Base-by-base conservation (phyloP, 2,797 vertebrate species). In the Discoglossus pictus region DNA sequence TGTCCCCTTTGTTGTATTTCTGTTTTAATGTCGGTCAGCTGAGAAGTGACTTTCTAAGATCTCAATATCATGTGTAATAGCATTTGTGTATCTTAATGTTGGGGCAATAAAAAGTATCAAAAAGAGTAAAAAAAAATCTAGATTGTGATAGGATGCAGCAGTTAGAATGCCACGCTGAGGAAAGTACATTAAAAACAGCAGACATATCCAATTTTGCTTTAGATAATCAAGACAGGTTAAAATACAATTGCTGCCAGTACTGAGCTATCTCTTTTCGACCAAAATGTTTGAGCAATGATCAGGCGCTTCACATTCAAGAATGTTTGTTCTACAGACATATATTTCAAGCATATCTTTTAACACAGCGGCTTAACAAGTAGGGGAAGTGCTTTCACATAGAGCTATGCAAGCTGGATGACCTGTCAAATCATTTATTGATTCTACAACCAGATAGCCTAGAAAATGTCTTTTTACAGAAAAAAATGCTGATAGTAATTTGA, bases 291-390 rank as follows among this genome's bases (percentile, higher is more conserved):
- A 82, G 75, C 78, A 83, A 78, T 78, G 73, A 76, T 82, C 77
- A 80, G 7, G 74, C 72, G 76, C 75, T 81, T 83, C 79, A 84
- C 74, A 73, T 78, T 76, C 75, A 72, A 0, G 79, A 75, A 79
- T 83, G 77, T 83, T 84, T 78, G 75, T 80, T 83, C 78, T 80
- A 77, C 77, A 82, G 73, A 78, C 77, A 82, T 78, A 66, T 80
- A 73, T 83, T 82, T 83, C 75, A 68, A 74, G 75, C 68, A 75
- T 81, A 83, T 75, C 76, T 84, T 82, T 82, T 80, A 75, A 78
- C 66, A 76, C 43, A 78, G 73, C 82, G 71, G 59, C 62, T 80
- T 80, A 82, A 72, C 73, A 47, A 82, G 76, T 79, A 79, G 54
- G 40, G 75, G 67, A 61, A 75, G 61, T 80, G 46, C 65, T 80